Conservation (phyloP, 2,888 invertebrate genomes). For the Drosophila neonasuta region DNA sequence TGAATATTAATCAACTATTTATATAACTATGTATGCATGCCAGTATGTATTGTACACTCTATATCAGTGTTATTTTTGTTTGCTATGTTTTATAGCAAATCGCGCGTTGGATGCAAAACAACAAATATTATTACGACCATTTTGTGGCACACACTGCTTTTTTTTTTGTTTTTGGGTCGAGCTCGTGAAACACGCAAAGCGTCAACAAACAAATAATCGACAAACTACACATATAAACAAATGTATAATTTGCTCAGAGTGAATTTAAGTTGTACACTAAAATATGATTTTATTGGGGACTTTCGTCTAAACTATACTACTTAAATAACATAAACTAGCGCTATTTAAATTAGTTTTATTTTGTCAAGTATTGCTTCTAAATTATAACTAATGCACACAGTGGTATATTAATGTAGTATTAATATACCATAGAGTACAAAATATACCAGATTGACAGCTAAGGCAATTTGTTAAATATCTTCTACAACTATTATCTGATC, state of each 20-base stretch:
- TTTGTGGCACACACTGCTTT: slow-evolving; percentile 13
- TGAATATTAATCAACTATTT: slow-evolving; percentile 53
- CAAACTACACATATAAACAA: not conserved
- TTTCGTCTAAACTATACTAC: slow-evolving; percentile 1
- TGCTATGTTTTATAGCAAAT: slow-evolving; percentile 33
- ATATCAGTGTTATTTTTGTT: slow-evolving; percentile 27
- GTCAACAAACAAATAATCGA: slow-evolving; percentile 4
- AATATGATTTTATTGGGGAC: slow-evolving; percentile 5
- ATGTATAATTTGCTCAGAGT: not conserved
- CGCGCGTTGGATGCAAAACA: slow-evolving; percentile 18
- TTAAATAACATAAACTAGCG: not conserved
- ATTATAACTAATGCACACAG: too few species aligned
- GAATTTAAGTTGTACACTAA: slow-evolving; percentile 7
- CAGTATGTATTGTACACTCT: slow-evolving; percentile 6
- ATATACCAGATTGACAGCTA: too few species aligned
- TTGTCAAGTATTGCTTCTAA: too few species aligned
- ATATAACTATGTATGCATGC: slow-evolving; percentile 29
- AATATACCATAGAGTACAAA: too few species aligned
- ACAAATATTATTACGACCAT: slow-evolving; percentile 30
- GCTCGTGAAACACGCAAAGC: slow-evolving; percentile 34
- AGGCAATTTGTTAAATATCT: too few species aligned
- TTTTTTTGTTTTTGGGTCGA: slow-evolving; percentile 14
- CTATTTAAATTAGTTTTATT: slow-evolving; percentile 3
- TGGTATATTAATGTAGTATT: too few species aligned
- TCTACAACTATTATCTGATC: too few species aligned